Percentiles rank a stretch among this genome's conserved stretches.
Conservation (phyloP, 2,113 vertebrate species). For the Hypocryptadius cinnamomeus region DNA sequence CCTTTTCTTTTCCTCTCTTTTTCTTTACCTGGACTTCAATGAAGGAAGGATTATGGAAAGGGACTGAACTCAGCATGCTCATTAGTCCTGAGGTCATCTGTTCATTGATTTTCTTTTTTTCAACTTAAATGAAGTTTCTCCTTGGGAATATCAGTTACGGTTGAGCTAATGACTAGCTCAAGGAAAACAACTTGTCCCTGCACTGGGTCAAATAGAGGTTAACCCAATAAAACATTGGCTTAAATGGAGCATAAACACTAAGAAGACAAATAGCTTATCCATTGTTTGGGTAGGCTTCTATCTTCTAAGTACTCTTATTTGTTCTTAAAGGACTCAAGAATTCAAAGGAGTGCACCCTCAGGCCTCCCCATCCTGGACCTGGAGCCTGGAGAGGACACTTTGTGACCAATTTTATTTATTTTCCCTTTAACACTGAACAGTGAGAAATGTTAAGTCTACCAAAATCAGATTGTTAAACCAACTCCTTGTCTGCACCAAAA, state of each 20-base stretch:
- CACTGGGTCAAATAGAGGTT: conserved; percentile 73
- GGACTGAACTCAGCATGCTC: conserved; percentile 56
- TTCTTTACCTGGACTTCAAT: conserved; percentile 16
- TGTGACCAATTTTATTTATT: not conserved
- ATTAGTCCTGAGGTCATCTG: conserved; percentile 72
- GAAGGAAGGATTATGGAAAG: conserved; percentile 48
- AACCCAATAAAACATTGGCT: conserved; percentile 69
- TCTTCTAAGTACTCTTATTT: not conserved
- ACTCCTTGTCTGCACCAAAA: not conserved
- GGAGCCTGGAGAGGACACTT: not conserved
- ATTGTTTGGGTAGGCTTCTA: conserved; percentile 32
- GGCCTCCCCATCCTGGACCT: not conserved
- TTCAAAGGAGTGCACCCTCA: not conserved
- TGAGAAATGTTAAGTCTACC: not conserved
- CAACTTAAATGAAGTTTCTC: conserved; percentile 74
- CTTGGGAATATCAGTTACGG: conserved; percentile 73
- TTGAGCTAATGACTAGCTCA: conserved; percentile 70
- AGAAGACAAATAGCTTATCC: conserved; percentile 60
- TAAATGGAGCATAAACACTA: conserved; percentile 71
- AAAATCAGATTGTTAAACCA: not conserved
- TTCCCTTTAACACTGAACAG: not conserved
- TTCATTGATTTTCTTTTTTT: conserved; percentile 77
- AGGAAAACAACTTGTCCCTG: conserved; percentile 65
- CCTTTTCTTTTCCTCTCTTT: not conserved
- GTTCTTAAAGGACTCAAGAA: not conserved